phyloP scores from a whole-genome alignment of 2,888 invertebrate species.

The Caenorhabditis wallacei region DNA sequence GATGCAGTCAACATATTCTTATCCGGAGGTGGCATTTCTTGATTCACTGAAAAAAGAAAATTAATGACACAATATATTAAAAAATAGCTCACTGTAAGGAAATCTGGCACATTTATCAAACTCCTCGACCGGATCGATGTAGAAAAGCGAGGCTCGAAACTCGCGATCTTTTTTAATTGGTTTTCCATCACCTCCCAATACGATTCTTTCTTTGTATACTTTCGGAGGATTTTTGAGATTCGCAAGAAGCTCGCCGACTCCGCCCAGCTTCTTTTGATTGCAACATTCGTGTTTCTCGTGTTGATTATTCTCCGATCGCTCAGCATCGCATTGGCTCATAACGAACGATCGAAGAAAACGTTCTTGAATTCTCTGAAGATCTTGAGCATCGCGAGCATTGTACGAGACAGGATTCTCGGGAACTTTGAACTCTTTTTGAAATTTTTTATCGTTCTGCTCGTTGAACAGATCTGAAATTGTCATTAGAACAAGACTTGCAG shows the following conservation, averaged over 20 bases:
- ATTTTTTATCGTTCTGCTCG: not conserved
- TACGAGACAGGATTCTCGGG: not conserved
- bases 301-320: not conserved
- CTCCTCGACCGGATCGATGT: conserved; percentile 33
- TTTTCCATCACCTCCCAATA: conserved; percentile 42
- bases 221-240: conserved; percentile 37
- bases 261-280: conserved; percentile 11
- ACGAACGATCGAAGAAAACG: conserved; percentile 6
- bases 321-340: not conserved
- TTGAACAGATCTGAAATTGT: too few relatives aligned
- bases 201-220: conserved; percentile 46
- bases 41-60: conserved; percentile 28
- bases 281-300: not conserved
- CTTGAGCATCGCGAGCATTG: conserved; percentile 25
- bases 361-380: conserved; percentile 33
- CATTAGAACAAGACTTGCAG: not conserved
- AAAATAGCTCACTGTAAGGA: conserved; percentile 17
- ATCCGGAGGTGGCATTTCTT: conserved; percentile 44
- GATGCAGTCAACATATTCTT: conserved; percentile 35
- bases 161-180: conserved; percentile 32
- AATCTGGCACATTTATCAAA: conserved; percentile 22
- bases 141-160: conserved; percentile 22
- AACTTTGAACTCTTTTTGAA: not conserved
- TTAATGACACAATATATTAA: too few relatives aligned
- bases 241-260: conserved; percentile 43